Conservation (phyloP, 2,888 invertebrate genomes). For the Campoplex capitator region DNA sequence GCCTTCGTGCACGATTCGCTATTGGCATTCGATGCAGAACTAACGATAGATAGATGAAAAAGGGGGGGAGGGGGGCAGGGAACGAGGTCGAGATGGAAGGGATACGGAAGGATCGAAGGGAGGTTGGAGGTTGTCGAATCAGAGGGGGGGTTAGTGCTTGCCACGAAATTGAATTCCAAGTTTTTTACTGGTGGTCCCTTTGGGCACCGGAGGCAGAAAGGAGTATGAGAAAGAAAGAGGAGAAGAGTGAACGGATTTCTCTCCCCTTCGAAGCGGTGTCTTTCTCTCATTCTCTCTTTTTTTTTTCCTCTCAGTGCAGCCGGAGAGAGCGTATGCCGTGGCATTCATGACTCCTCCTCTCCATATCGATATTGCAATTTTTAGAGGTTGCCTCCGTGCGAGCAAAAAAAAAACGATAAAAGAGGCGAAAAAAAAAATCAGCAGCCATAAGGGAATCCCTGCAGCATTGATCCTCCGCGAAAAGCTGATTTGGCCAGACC, state of each 20-base stretch:
- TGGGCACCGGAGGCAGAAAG: conserved; percentile 26
- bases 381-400: conserved; percentile 42
- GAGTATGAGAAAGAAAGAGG: conserved; percentile 11
- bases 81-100: conserved; percentile 2
- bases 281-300: conserved; percentile 19
- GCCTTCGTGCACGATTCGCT: conserved; percentile 29
- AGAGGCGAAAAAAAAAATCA: conserved; percentile 2
- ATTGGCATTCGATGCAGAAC: conserved; percentile 47
- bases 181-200: conserved; percentile 61
- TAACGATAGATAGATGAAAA: conserved; percentile 51
- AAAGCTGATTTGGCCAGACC: conserved; percentile 28
- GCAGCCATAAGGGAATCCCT: conserved; percentile 23
- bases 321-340: conserved; percentile 22
- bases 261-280: neutral
- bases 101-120: conserved; percentile 8
- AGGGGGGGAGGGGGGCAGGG: conserved; percentile 35
- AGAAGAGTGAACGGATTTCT: conserved; percentile 43
- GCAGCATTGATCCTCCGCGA: conserved; percentile 12
- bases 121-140: conserved; percentile 1
- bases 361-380: conserved; percentile 68
- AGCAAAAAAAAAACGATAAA: neutral
- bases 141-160: conserved; percentile 55
- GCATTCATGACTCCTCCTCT: conserved; percentile 32
- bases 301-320: conserved; percentile 7
- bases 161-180: conserved; percentile 68